A percentile compares a stretch with the other conserved stretches of the same genome.
Conservation (phyloP, 2,113 vertebrate genomes). For the Jacana jacana region DNA sequence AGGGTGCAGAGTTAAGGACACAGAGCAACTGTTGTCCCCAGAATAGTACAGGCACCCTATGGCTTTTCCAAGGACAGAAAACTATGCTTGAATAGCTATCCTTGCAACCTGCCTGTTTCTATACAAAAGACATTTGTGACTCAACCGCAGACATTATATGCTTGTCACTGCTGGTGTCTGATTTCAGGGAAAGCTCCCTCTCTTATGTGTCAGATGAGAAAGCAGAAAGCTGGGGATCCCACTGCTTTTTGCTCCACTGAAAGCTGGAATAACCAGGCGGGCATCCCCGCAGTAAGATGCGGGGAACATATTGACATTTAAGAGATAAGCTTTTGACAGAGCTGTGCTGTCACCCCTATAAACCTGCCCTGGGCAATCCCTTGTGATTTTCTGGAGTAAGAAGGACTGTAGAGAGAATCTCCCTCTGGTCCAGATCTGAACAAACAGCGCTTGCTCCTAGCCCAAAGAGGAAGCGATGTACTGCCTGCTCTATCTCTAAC, state of each 20-base stretch:
- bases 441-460: background rate
- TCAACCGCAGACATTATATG: background rate
- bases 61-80: background rate
- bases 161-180: background rate
- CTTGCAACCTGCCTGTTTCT: background rate
- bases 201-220: background rate
- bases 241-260: background rate
- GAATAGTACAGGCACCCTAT: background rate
- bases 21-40: background rate
- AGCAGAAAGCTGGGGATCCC: background rate
- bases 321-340: background rate
- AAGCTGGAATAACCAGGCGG: background rate
- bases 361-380: background rate
- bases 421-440: background rate
- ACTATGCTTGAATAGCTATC: background rate
- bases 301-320: background rate
- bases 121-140: background rate
- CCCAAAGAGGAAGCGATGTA: background rate
- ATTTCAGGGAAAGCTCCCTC: background rate
- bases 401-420: background rate
- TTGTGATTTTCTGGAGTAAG: background rate
- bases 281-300: background rate
- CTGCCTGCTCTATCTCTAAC: background rate
- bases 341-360: background rate
- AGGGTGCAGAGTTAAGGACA: background rate